Conservation (phyloP, 2,888 invertebrate species). For the Synergus gifuensis region DNA sequence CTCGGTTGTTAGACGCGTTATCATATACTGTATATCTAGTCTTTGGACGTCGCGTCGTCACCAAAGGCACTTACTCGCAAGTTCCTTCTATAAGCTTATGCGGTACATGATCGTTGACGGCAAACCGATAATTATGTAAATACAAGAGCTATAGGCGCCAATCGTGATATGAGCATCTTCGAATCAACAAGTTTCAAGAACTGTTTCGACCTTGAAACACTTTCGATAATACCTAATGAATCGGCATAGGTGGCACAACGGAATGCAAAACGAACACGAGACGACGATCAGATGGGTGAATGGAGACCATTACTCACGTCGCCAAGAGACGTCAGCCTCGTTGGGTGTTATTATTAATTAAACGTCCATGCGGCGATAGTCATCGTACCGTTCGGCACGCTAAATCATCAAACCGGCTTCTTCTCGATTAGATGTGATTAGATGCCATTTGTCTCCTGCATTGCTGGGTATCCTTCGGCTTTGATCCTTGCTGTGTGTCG, state of each 20-base stretch:
- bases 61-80: not conserved
- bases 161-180: slow-evolving; percentile 22
- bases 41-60: slow-evolving; percentile 12
- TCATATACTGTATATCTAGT: not conserved
- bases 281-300: slow-evolving; percentile 67
- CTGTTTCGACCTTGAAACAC: slow-evolving; percentile 55
- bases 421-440: slow-evolving; percentile 68
- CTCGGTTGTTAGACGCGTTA: not conserved
- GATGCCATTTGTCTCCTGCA: slow-evolving; percentile 68
- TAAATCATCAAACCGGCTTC: slow-evolving; percentile 58
- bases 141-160: slow-evolving; percentile 14
- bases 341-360: slow-evolving; percentile 72
- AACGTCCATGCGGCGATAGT: slow-evolving; percentile 70
- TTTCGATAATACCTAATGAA: slow-evolving; percentile 59
- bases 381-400: slow-evolving; percentile 61
- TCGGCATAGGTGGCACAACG: slow-evolving; percentile 59
- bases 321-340: slow-evolving; percentile 67
- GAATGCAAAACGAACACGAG: slow-evolving; percentile 61
- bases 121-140: slow-evolving; percentile 35
- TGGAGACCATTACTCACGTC: slow-evolving; percentile 69
- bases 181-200: slow-evolving; percentile 21
- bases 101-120: slow-evolving; percentile 1
- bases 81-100: not conserved
- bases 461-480: slow-evolving; percentile 60
- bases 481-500: slow-evolving; percentile 45